Base-by-base conservation (phyloP, 2,888 invertebrate genomes). In the Cryptophagus acutangulus region DNA sequence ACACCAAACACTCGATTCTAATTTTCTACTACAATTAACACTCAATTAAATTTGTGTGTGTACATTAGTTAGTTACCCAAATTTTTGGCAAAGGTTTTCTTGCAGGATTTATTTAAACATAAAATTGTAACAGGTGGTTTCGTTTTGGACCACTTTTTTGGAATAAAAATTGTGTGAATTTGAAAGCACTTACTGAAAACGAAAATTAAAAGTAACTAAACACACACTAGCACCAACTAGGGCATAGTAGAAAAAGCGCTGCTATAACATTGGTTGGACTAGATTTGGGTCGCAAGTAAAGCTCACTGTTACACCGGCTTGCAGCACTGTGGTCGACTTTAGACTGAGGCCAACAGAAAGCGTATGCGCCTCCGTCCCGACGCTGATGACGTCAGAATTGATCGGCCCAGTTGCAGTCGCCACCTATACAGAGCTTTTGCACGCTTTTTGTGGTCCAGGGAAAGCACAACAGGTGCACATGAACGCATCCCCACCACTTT, bases 331-430 rank as follows among this genome's bases (percentile, higher is more conserved):
- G 53, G 54, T 53, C 55, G 55, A 56, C 46, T 55, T 62, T 59
- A 54, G 55, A 62, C 63, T 63, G 62, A 57, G 58, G 8, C 61
- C 61, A 55, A 60, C 56, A 61, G 62, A 58, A 58, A 59, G 63
- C 61, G 56, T 50, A 50, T 49, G 54, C 70, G 47, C 63, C 66
- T 44, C 65, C 63, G 43, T 66, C 63, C 10, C 62, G 64, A 53
- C 66, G 45, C 61, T 68, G 51, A 59, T 68, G 38, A 66, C 68
- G 42, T 61, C 71, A 46, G 39, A 41, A 42, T 43, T 48, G 46
- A 39, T 50, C 31, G 31, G 41, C 29, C 35, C 37, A n/a, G 38
- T 41, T 41, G 41, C 41, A 41, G 41, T 41, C 41, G 33, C 41
- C 41, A 36, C 38, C 41, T 41, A 37, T n/a, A n/a, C 37, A 26